Evolutionary conservation across 2,888 invertebrate species (phyloP).

Genomic region (Cheiracanthium punctorium): DNA sequence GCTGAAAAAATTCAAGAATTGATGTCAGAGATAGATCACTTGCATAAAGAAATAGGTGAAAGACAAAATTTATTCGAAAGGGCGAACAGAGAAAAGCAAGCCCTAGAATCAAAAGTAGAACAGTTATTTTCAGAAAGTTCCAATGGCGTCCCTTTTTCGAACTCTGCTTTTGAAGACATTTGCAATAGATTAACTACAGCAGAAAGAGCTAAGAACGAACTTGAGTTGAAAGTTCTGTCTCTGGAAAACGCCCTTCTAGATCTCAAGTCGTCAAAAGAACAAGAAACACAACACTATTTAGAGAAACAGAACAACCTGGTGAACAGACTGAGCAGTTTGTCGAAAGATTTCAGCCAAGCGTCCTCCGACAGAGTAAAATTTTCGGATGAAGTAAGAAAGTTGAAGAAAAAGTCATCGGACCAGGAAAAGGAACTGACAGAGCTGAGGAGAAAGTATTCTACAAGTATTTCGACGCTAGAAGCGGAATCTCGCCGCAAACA

Average conservation of each 20-base stretch:
- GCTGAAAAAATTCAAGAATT: constrained; percentile 6
- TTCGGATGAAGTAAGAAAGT: constrained; percentile 14
- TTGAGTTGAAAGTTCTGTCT: constrained; percentile 18
- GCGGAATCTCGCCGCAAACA: constrained; percentile 15
- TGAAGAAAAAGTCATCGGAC: constrained; percentile 12
- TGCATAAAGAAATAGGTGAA: constrained; percentile 40
- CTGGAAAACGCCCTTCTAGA: constrained; percentile 20
- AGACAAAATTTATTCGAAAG: constrained; percentile 50
- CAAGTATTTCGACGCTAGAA: constrained; percentile 2
- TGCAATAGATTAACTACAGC: constrained; percentile 33
- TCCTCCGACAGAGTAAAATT: constrained; percentile 23
- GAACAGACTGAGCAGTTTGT: constrained; percentile 16
- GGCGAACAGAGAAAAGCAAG: constrained; percentile 34
- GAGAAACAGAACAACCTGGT: constrained; percentile 21
- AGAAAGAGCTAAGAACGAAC: constrained; percentile 34
- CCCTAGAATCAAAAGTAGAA: constrained; percentile 43
- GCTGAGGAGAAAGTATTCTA: neutral
- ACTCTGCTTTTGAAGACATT: constrained; percentile 37
- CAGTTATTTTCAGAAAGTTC: constrained; percentile 33
- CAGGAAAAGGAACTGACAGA: constrained; percentile 36
- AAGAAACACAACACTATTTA: constrained; percentile 10
- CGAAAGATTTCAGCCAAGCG: constrained; percentile 32
- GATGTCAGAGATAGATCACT: constrained; percentile 34
- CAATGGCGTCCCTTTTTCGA: neutral
- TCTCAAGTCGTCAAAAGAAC: constrained; percentile 21